phyloP scores from a whole-genome alignment of 2,888 invertebrate species.

The Tanaodytes sp. region DNA sequence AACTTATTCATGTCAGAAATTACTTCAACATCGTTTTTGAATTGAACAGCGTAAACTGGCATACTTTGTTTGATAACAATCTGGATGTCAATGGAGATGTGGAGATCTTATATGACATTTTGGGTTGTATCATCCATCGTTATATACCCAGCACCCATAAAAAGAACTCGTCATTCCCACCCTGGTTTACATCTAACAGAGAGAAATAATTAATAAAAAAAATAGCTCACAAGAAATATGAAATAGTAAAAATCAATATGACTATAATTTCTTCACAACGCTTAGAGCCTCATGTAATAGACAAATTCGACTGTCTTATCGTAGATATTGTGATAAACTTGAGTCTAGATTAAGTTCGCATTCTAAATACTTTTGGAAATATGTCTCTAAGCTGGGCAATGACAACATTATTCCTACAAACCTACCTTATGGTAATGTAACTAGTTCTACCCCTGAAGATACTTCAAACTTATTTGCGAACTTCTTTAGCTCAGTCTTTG shows the following conservation, averaged over 20 bases:
- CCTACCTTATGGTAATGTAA: background rate
- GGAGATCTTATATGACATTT: background rate
- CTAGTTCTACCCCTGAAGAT: background rate
- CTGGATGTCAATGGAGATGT: background rate
- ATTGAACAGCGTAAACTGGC: too few relatives aligned
- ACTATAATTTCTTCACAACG: too few relatives aligned
- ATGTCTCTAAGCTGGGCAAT: background rate
- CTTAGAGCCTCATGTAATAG: background rate
- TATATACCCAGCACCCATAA: too few relatives aligned
- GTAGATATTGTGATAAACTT: background rate
- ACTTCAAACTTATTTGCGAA: background rate
- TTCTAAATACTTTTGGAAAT: background rate
- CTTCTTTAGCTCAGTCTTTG: background rate
- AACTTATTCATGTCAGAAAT: too few relatives aligned
- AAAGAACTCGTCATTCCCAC: too few relatives aligned
- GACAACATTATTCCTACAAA: background rate
- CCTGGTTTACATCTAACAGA: too few relatives aligned
- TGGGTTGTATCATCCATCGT: too few relatives aligned
- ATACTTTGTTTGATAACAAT: background rate
- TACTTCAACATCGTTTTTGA: too few relatives aligned
- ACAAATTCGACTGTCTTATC: background rate
- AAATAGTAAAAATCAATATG: too few relatives aligned
- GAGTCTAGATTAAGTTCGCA: background rate
- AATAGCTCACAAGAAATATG: too few relatives aligned
- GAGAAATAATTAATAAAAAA: too few relatives aligned